A percentile compares a stretch with the other conserved stretches of the same genome.
phyloP scores from a whole-genome alignment of 2,797 vertebrate genomes.

The Amazonetta brasiliensis region DNA sequence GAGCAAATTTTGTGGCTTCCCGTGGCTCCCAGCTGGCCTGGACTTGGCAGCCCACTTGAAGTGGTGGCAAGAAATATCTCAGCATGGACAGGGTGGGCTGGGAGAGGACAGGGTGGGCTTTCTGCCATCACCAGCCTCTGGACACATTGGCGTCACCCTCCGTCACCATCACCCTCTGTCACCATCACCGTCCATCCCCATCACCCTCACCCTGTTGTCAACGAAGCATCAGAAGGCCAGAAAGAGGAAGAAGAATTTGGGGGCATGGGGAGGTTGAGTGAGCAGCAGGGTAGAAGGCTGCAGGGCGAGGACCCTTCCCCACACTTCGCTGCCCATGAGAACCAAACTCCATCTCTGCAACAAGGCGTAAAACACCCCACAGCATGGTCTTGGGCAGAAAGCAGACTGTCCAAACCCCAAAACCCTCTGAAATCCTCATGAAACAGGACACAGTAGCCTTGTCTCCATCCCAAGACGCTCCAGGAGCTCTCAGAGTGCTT shows the following conservation, averaged over 20 bases:
- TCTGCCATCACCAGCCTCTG: background rate
- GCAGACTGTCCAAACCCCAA: background rate
- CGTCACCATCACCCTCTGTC: background rate
- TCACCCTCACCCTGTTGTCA: background rate
- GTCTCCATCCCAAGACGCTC: background rate
- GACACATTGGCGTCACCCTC: background rate
- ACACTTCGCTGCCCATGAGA: background rate
- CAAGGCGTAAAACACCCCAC: background rate
- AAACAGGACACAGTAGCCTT: background rate
- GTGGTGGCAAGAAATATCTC: fast-evolving
- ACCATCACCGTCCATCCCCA: background rate
- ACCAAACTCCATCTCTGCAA: background rate
- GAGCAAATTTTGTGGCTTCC: background rate
- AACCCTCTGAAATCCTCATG: background rate
- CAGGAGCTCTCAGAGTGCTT: background rate
- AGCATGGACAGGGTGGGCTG: background rate
- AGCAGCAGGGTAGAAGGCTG: background rate
- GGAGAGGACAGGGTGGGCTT: background rate
- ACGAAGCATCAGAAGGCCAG: background rate
- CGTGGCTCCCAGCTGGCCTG: background rate
- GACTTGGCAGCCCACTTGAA: background rate
- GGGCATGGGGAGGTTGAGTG: background rate
- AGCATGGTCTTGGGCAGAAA: background rate
- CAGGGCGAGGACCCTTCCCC: background rate
- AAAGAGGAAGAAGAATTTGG: background rate